Conservation (phyloP, 2,888 invertebrate genomes). For the Gibbula magus region DNA sequence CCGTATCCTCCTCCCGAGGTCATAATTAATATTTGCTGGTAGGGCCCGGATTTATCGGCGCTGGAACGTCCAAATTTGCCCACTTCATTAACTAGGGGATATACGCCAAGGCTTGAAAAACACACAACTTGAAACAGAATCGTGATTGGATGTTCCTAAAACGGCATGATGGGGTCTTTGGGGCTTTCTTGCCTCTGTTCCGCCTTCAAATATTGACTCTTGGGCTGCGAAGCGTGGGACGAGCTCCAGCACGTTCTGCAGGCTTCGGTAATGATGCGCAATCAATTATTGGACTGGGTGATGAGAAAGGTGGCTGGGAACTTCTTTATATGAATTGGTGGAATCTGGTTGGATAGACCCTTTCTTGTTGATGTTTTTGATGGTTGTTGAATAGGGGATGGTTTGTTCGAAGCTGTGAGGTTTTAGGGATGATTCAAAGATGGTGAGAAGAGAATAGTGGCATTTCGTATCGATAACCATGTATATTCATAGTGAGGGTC, state of each 20-base stretch:
- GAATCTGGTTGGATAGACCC: too few species aligned
- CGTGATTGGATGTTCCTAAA: not conserved
- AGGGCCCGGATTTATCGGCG: not conserved
- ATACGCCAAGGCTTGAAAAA: slow-evolving; percentile 5
- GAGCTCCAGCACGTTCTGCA: slow-evolving; percentile 10
- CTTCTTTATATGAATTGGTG: too few species aligned
- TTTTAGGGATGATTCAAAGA: too few species aligned
- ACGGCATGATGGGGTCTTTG: slow-evolving; percentile 17
- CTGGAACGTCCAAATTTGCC: not conserved
- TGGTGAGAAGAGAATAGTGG: too few species aligned
- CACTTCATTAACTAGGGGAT: slow-evolving; percentile 8
- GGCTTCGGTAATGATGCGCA: slow-evolving; percentile 1
- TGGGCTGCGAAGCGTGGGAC: not conserved
- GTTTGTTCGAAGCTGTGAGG: too few species aligned
- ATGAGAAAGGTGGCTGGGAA: not conserved
- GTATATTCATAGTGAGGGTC: too few species aligned
- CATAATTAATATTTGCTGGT: slow-evolving; percentile 20
- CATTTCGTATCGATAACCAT: too few species aligned
- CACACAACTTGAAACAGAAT: slow-evolving; percentile 23
- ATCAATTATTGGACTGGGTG: slow-evolving; percentile 1
- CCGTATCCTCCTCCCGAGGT: not conserved
- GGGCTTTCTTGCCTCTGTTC: not conserved
- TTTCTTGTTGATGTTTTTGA: too few species aligned
- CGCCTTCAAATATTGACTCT: slow-evolving; percentile 22
- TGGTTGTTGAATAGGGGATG: too few species aligned